Evolutionary conservation across 2,797 vertebrate species (phyloP).

Genomic region (Notolepis coatsorum): DNA sequence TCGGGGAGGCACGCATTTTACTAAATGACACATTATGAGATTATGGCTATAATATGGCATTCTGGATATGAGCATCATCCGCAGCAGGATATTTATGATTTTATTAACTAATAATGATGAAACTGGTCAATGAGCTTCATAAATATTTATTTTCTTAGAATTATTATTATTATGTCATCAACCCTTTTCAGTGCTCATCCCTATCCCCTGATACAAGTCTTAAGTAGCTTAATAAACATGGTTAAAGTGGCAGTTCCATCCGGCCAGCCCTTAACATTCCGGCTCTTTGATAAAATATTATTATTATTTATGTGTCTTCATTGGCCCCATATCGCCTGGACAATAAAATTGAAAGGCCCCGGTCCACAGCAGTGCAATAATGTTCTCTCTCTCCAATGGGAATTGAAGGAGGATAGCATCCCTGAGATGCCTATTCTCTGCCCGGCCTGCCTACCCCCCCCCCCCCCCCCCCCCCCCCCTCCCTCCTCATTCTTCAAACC

Average conservation of each 20-base stretch:
- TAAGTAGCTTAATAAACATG: neutral
- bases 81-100: no score
- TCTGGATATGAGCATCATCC: no score
- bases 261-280: neutral
- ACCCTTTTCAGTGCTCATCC: neutral
- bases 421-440: slow-evolving; percentile 87
- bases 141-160: neutral
- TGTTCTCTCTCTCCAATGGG: slow-evolving; percentile 89
- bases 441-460: slow-evolving; percentile 64
- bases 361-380: slow-evolving; percentile 80
- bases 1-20: no score
- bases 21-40: no score
- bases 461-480: slow-evolving; percentile 68
- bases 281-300: slow-evolving; percentile 28
- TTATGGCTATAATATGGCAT: no score
- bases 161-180: neutral
- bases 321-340: slow-evolving; percentile 50
- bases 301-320: slow-evolving; percentile 52
- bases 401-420: slow-evolving; percentile 92
- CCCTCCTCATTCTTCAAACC: slow-evolving; percentile 86
- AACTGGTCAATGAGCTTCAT: neutral
- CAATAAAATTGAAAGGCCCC: slow-evolving; percentile 76
- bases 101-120: neutral
- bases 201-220: neutral
- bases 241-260: slow-evolving; percentile 12